These are phyloP conservation scores for Nematostella vectensis DNA, from an alignment of 92 coral and sea anemone genomes.

Conservation along the genomic window DNA sequence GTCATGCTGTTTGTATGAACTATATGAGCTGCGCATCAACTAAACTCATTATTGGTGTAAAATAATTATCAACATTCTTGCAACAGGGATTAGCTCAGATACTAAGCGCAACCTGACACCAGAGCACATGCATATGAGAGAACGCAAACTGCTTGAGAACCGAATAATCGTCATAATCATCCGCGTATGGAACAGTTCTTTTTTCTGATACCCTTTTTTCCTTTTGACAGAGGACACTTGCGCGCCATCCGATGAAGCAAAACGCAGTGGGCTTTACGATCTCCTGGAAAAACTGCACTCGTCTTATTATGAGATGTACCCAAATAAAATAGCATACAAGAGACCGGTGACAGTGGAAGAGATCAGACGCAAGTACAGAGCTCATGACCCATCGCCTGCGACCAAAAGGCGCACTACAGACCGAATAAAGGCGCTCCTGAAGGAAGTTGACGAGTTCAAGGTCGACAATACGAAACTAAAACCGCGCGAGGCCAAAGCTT, in stretches of 20 bases:
- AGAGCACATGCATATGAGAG: no score
- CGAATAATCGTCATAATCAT: no score
- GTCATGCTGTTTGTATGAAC: no score
- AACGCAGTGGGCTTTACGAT: slow-evolving; percentile 11
- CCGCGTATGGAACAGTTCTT: no score
- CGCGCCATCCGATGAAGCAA: slow-evolving; percentile 31
- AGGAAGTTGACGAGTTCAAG: slow-evolving; percentile 20
- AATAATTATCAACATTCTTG: no score
- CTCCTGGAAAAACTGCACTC: slow-evolving; percentile 24
- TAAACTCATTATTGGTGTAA: no score
- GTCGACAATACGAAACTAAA: slow-evolving; percentile 22
- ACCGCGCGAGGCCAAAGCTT: slow-evolving; percentile 34
- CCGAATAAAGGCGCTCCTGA: slow-evolving; percentile 3
- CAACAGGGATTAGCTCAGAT: no score
- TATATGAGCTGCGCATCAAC: no score
- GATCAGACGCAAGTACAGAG: slow-evolving; percentile 21
- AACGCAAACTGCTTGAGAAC: no score
- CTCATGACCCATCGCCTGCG: slow-evolving; percentile 37
- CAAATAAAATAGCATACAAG: slow-evolving; percentile 32
- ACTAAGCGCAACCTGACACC: no score
- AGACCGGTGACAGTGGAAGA: slow-evolving; percentile 26
- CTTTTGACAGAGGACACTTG: no score
- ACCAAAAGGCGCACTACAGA: slow-evolving; percentile 27
- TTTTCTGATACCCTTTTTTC: no score
- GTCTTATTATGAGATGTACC: slow-evolving; percentile 9